phyloP scores from a whole-genome alignment of 2,888 invertebrate genomes.

The Drosophila eohydei region DNA sequence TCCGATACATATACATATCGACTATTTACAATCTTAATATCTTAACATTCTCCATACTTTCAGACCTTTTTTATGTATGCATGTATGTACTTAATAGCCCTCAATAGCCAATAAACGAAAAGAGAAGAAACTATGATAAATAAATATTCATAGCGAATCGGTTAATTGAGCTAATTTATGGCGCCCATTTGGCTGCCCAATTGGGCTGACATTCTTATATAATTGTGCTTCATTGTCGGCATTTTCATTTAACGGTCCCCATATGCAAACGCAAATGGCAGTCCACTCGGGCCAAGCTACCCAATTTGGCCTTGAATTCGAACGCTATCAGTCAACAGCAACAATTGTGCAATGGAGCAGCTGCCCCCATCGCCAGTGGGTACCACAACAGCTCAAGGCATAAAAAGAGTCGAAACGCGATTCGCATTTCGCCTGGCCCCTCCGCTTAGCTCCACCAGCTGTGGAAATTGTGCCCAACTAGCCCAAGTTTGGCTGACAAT shows the following conservation, averaged over 20 bases:
- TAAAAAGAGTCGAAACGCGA: conserved; percentile 14
- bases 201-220: conserved; percentile 20
- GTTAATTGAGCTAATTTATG: conserved; percentile 54
- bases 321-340: conserved; percentile 24
- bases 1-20: background rate
- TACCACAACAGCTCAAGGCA: conserved; percentile 20
- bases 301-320: conserved; percentile 48
- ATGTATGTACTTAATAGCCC: conserved; percentile 1
- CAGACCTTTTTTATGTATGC: background rate
- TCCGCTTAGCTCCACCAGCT: background rate
- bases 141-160: conserved; percentile 21
- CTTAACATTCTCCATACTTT: background rate
- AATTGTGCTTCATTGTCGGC: conserved; percentile 19
- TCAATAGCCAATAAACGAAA: conserved; percentile 1
- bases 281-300: background rate
- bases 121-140: conserved; percentile 3
- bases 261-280: conserved; percentile 23
- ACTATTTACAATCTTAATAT: background rate
- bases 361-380: background rate
- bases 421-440: conserved; percentile 5
- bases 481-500: conserved; percentile 73
- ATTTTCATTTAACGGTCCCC: conserved; percentile 18
- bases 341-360: conserved; percentile 10
- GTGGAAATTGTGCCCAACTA: conserved; percentile 51
- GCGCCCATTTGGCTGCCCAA: conserved; percentile 47